Base-by-base conservation (phyloP, 1,140 invertebrate species). In the Epicauta chinensis region DNA sequence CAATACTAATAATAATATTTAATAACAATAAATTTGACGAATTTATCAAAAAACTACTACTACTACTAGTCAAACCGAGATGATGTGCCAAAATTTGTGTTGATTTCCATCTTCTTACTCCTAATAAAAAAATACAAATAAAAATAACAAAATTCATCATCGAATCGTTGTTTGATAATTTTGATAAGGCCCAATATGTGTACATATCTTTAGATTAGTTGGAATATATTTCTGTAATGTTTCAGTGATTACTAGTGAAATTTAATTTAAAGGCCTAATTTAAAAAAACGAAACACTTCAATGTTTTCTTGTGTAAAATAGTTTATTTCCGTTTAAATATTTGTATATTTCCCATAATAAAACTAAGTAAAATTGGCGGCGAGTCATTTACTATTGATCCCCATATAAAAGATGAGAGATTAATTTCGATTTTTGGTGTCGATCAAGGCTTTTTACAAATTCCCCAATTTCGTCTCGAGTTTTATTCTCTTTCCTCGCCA, bases 381-480 rank as follows among this genome's bases (percentile, higher is more conserved):
- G 1, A 23, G n/a, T n/a, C n/a, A n/a, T n/a, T 2, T 48, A 54
- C 16, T 47, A 37, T 39, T 41, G 51, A 41, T 55, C 40, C 41
- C 43, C 58, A 54, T 70, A 70, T 12, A 70, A 57, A 34, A 70
- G 50, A 59, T 63, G 63, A 56, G 66, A 62, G 29, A 70, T 59
- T 15, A 70, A 35, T 59, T 59, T 69, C 30, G 38, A 55, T 51
- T 60, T 59, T 41, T 53, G 61, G 2, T 7, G 23, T 7, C 23
- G 23, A 41, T 63, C 57, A 46, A 63, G 48, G 29, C 57, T 62
- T 36, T 57, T 54, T n/a, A 65, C 56, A 36, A 50, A 14, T 35
- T 61, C 47, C 29, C 51, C 7, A 5, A 53, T 52, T 55, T 61
- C 45, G 23, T 61, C 55, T 17, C 16, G 5, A 16, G 36, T 31